Base-by-base conservation (phyloP, 2,888 invertebrate species). In the Tetragonisca angustula region DNA sequence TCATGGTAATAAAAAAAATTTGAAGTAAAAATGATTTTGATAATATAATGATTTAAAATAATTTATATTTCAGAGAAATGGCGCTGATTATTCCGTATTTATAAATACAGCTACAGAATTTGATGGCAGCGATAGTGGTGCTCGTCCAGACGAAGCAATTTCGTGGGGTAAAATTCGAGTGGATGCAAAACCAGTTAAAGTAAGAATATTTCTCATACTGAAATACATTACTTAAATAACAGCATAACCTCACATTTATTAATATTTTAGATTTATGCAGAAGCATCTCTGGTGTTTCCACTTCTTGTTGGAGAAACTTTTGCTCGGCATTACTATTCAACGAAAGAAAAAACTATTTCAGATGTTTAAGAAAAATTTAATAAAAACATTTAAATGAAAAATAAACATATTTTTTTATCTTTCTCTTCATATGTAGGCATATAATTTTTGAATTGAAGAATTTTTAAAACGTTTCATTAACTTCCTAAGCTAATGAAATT, bases 81-180 rank as follows among this genome's bases (percentile, higher is more conserved):
- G 99, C 24, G 98, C 99, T 0, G 99, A 99, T 94, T 99, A 96
- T 95, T 96, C 98, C 0, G 99, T 99, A 0, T 99, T 97, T 94
- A 95, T 99, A 19, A 99, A 99, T 94, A 99, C 99, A 0, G 97
- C 97, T 0, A 97, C 97, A 52, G 99, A 99, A 95, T 99, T 97
- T 95, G 99, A 99, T 95, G 99, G 98, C 0, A 99, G 99, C 93
- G 99, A 99, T 94, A 97, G 99, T 54, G 99, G 99, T 0, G 99
- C 99, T 0, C 96, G 98, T 79, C 99, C 99, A 0, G 99, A 99
- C 95, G 99, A 99, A 95, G 99, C 99, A 0, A 96, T 99, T 1
- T 99, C 99, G 4, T 99, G 99, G 99, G 99, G 99, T 0, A 99
- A 99, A 95, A 99, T 99, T 81, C 97, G 97, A 92, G 96, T 96